phyloP scores from a whole-genome alignment of 2,113 vertebrate species.

The Mesoclemmys tuberculata region DNA sequence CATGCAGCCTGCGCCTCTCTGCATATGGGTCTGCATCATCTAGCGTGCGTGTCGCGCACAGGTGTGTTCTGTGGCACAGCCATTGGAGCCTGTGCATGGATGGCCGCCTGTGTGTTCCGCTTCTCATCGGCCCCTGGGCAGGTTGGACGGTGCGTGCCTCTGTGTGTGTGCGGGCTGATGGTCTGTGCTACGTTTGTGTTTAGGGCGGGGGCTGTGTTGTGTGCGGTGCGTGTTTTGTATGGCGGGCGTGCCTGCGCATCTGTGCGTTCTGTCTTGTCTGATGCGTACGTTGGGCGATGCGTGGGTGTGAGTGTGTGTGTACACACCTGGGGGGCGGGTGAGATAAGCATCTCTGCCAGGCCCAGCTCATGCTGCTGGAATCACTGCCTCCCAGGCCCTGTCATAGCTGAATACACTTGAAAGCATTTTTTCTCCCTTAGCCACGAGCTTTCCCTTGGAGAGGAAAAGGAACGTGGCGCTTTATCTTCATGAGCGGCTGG shows the following conservation, averaged over 20 bases:
- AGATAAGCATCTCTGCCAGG: constrained; percentile 51
- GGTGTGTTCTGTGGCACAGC: background rate
- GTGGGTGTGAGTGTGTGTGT: background rate
- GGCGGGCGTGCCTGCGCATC: background rate
- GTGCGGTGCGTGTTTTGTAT: accelerated
- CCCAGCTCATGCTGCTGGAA: background rate
- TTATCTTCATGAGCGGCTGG: constrained; percentile 71
- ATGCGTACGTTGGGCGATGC: background rate
- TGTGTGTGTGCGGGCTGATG: accelerated
- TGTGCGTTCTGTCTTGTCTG: background rate
- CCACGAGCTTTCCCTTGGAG: constrained; percentile 43
- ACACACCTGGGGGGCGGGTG: background rate
- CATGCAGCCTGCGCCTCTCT: too few relatives aligned
- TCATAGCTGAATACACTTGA: constrained; percentile 68
- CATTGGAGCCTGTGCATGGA: too few relatives aligned
- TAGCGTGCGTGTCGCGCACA: too few relatives aligned
- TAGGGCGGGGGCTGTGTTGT: background rate
- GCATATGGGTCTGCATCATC: too few relatives aligned
- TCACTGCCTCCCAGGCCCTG: constrained; percentile 58
- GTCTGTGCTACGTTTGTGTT: background rate
- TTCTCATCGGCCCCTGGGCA: too few relatives aligned
- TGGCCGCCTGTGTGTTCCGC: background rate
- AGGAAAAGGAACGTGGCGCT: constrained; percentile 59
- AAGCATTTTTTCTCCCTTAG: constrained; percentile 69
- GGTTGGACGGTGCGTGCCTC: background rate